Base-by-base conservation (phyloP, 2,888 invertebrate genomes). In the Microctonus aethiopoides region DNA sequence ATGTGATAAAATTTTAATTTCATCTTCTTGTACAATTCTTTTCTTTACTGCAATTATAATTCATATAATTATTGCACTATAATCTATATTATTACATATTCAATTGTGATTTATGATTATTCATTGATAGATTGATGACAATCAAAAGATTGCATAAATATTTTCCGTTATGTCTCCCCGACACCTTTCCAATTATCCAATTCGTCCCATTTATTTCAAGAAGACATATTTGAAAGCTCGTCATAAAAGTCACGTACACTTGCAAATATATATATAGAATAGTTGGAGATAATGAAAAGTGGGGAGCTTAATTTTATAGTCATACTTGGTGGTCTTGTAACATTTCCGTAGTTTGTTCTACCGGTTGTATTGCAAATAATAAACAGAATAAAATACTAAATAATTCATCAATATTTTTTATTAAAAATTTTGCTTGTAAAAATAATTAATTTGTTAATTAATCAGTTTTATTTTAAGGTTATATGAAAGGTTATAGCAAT, bases 161-260 rank as follows among this genome's bases (percentile, higher is more conserved):
- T 32, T 34, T 11, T 32, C 7, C 29, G 13, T 6, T 32, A 10
- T 20, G 16, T 24, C 9, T n/a, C 36, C 5, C n/a, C 51, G 51
- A 54, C 68, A 56, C 68, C 56, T 68, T 61, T 39, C 51, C 72
- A 72, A 73, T 73, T 71, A 74, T 71, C 70, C 75, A 78, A 81
- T 80, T 79, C 34, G 70, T 60, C 39, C 67, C 74, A 80, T 79
- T 81, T 80, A 75, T 61, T 59, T 51, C 39, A 29, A 51, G 34
- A 52, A 69, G 72, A 51, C n/a, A n/a, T 60, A 77, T 77, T 77
- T 73, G 73, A 76, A 77, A 75, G 75, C 74, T 36, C 52, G 13
- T 51, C 11, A 11, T 24, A 52, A n/a, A 11, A 20, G 20, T 20
- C 36, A 52, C 32, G 39, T 24, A 22, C 16, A 34, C 9, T n/a